Percentiles rank a stretch among this genome's conserved stretches.
Evolutionary conservation across 2,888 invertebrate genomes (phyloP).

Genomic region (Ichneumon xanthorius): DNA sequence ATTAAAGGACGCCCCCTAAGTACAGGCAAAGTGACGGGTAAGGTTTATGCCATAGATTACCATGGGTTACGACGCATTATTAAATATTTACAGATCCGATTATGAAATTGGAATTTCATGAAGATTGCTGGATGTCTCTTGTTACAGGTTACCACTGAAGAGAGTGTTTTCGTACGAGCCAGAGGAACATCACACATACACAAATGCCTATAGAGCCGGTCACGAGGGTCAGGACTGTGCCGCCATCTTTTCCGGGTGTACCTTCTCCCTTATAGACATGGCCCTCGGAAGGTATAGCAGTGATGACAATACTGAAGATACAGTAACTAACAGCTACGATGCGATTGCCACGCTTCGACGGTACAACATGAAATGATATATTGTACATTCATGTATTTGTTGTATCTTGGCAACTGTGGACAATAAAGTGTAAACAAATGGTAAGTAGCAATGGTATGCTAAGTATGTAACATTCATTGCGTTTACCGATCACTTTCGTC

Average conservation of each 20-base stretch:
- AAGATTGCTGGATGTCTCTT: slow-evolving; percentile 27
- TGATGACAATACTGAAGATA: slow-evolving; percentile 52
- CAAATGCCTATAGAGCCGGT: slow-evolving; percentile 88
- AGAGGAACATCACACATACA: slow-evolving; percentile 88
- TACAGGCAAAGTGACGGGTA: too few relatives aligned
- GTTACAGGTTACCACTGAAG: slow-evolving; percentile 89
- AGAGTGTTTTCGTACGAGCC: slow-evolving; percentile 88
- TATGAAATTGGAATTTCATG: slow-evolving; percentile 26
- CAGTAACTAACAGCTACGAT: slow-evolving; percentile 68
- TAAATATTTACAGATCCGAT: slow-evolving; percentile 18
- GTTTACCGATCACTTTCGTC: too few relatives aligned
- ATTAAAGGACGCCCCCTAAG: too few relatives aligned
- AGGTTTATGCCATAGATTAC: too few relatives aligned
- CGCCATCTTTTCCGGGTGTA: slow-evolving; percentile 87
- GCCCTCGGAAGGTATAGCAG: slow-evolving; percentile 87
- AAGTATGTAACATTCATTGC: too few relatives aligned
- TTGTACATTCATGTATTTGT: not conserved
- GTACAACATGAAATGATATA: slow-evolving; percentile 79
- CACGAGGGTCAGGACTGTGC: slow-evolving; percentile 86
- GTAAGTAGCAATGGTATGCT: too few relatives aligned
- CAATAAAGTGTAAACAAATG: not conserved
- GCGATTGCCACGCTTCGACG: slow-evolving; percentile 63
- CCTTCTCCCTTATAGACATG: slow-evolving; percentile 90
- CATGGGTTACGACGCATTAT: too few relatives aligned
- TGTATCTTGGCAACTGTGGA: slow-evolving; percentile 29